Evolutionary conservation across 2,797 vertebrate species (phyloP).

Genomic region (Anas bahamensis): DNA sequence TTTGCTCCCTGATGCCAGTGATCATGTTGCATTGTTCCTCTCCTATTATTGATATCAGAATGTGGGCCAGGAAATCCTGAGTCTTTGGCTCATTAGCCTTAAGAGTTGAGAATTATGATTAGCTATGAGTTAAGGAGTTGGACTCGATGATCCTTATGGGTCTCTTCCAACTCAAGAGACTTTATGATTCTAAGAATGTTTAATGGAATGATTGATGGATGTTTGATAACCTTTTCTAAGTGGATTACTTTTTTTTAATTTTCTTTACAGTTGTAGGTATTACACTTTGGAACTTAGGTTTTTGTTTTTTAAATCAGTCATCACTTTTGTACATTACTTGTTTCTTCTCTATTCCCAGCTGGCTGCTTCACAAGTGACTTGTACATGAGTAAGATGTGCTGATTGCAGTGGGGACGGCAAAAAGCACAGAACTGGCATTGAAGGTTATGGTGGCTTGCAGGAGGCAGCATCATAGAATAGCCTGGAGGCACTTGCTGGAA

Average conservation of each 20-base stretch:
- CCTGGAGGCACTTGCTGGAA: background rate
- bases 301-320: constrained; percentile 5
- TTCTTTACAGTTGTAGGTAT: background rate
- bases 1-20: background rate
- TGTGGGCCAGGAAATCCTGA: background rate
- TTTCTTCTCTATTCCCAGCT: background rate
- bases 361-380: background rate
- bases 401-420: background rate
- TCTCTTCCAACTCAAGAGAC: too few relatives aligned
- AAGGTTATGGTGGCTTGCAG: background rate
- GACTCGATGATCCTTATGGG: too few relatives aligned
- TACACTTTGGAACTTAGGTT: background rate
- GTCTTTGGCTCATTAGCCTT: background rate
- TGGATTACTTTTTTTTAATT: background rate
- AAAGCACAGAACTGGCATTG: background rate
- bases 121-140: background rate
- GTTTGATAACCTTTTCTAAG: constrained; percentile 11
- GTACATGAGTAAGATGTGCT: background rate
- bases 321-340: background rate
- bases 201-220: background rate
- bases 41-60: background rate
- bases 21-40: background rate
- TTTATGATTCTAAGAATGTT: background rate
- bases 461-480: background rate
- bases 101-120: constrained; percentile 14